Evolutionary conservation across 2,797 vertebrate genomes (phyloP).

Genomic region (Dicrostonyx torquatus): DNA sequence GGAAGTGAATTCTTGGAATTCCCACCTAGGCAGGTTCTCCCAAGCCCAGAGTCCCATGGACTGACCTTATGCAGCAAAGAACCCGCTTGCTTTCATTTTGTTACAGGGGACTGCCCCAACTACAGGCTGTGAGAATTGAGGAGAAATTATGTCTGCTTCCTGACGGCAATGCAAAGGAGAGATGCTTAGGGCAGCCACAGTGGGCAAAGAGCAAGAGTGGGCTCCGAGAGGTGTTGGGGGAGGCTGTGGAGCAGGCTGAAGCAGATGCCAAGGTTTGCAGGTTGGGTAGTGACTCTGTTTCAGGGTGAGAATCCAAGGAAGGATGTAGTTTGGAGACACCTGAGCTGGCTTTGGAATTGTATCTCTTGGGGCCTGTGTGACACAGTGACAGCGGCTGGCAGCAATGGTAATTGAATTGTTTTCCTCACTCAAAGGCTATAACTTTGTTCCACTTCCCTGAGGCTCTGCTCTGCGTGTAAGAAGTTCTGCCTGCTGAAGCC

Average conservation of each 20-base stretch:
- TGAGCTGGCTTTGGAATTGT: neutral
- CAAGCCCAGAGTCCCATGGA: neutral
- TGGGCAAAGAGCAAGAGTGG: neutral
- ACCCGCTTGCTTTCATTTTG: neutral
- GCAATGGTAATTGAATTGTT: neutral
- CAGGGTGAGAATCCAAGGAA: neutral
- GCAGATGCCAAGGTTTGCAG: neutral
- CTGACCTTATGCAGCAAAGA: rapidly evolving
- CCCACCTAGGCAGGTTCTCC: neutral
- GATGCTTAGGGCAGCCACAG: neutral
- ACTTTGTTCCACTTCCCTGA: constrained; percentile 5
- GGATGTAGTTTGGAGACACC: neutral
- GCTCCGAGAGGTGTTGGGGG: neutral
- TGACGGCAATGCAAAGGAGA: neutral
- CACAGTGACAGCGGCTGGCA: neutral
- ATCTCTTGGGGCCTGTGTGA: neutral
- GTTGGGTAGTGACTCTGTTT: neutral
- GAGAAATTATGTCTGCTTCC: neutral
- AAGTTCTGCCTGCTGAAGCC: neutral
- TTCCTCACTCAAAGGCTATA: neutral
- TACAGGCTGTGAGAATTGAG: neutral
- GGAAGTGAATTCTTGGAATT: neutral
- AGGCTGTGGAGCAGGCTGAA: neutral
- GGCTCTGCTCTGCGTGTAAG: neutral
- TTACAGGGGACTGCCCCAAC: neutral